Percentiles rank a stretch among this genome's conserved stretches.
phyloP scores from a whole-genome alignment of 1,140 invertebrate genomes.

The Zaprionus capensis region DNA sequence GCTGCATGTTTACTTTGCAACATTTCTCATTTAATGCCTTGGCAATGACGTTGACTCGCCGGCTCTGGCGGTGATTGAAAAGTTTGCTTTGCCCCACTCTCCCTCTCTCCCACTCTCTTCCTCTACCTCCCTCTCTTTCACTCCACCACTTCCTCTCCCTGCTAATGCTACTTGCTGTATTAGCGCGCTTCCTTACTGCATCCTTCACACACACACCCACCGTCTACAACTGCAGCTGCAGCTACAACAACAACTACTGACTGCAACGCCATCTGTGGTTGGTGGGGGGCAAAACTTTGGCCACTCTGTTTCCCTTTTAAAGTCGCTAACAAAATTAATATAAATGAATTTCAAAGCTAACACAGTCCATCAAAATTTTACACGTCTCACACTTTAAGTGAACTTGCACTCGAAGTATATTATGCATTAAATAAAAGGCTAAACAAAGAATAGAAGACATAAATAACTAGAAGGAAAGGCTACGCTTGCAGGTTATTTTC shows the following conservation, averaged over 20 bases:
- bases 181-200: not conserved
- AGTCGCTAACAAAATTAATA: conserved; percentile 2
- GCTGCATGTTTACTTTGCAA: conserved; percentile 68
- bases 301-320: not conserved
- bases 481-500: too few species aligned
- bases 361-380: not conserved
- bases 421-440: not conserved
- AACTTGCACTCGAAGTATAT: too few species aligned
- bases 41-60: conserved; percentile 64
- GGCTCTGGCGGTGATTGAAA: conserved; percentile 67
- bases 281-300: not conserved
- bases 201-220: not conserved
- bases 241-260: not conserved
- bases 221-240: not conserved
- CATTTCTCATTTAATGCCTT: conserved; percentile 72
- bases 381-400: not conserved
- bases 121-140: not conserved
- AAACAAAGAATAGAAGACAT: not conserved
- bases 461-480: too few species aligned
- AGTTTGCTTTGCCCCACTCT: conserved; percentile 56
- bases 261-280: not conserved
- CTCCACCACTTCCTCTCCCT: not conserved
- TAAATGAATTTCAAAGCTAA: not conserved
- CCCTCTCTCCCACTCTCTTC: not conserved
- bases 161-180: not conserved